phyloP scores from a whole-genome alignment of 2,888 invertebrate species.

The Lobophora halterata region DNA sequence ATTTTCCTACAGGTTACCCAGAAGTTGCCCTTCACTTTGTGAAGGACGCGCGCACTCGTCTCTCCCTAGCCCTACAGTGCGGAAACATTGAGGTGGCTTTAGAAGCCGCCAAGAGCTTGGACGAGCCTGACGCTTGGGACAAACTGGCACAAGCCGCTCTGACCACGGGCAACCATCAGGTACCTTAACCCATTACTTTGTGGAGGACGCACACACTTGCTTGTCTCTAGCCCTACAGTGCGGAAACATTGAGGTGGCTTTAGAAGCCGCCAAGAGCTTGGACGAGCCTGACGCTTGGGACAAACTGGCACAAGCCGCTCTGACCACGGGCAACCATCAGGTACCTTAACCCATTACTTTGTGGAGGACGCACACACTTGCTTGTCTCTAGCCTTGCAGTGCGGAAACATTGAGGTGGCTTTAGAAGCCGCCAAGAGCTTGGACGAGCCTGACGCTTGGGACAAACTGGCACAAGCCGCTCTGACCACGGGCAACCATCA shows the following conservation, averaged over 20 bases:
- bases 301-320: slow-evolving; percentile 94
- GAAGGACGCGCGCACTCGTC: slow-evolving; percentile 98
- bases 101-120: slow-evolving; percentile 96
- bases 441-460: slow-evolving; percentile 98
- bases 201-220: slow-evolving; percentile 83
- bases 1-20: slow-evolving; percentile 84
- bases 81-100: slow-evolving; percentile 99
- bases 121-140: slow-evolving; percentile 98
- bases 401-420: slow-evolving; percentile 99
- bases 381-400: slow-evolving; percentile 96
- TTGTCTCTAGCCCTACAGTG: slow-evolving; percentile 98
- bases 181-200: slow-evolving; percentile 41
- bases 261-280: slow-evolving; percentile 96
- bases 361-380: slow-evolving; percentile 83
- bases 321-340: slow-evolving; percentile 96
- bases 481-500: slow-evolving; percentile 96
- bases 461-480: slow-evolving; percentile 95
- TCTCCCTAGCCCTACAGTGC: slow-evolving; percentile 97
- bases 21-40: slow-evolving; percentile 99
- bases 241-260: slow-evolving; percentile 98
- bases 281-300: slow-evolving; percentile 99
- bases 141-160: slow-evolving; percentile 96
- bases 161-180: slow-evolving; percentile 95
- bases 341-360: slow-evolving; percentile 55
- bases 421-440: slow-evolving; percentile 96